Conservation (phyloP, 2,113 vertebrate genomes). For the Gambusia affinis region DNA sequence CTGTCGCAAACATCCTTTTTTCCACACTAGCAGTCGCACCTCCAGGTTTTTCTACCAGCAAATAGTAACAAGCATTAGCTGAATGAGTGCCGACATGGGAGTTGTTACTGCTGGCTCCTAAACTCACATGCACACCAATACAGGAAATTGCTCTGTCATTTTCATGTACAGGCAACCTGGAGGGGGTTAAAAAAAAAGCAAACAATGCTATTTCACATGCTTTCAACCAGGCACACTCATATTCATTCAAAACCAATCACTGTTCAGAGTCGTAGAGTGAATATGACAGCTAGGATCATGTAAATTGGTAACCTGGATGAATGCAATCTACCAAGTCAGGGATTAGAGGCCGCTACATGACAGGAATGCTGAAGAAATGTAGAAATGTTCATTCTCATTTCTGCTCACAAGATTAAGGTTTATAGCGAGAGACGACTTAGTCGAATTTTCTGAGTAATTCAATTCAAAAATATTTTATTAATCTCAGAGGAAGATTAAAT, state of each 20-base stretch:
- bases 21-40: not conserved
- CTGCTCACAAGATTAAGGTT: constrained; percentile 11
- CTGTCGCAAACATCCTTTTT: not conserved
- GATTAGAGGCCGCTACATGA: constrained; percentile 34
- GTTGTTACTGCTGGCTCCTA: constrained; percentile 29
- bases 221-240: constrained; percentile 5
- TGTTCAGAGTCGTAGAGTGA: constrained; percentile 1
- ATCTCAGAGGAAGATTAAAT: no score
- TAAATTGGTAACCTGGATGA: constrained; percentile 58
- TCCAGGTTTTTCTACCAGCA: constrained; percentile 8
- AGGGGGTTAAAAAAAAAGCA: not conserved
- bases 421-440: constrained; percentile 14
- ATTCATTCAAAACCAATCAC: constrained; percentile 32
- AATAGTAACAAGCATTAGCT: constrained; percentile 35
- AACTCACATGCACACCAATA: constrained; percentile 13
- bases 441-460: constrained; percentile 40
- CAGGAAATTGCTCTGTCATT: constrained; percentile 43
- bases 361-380: constrained; percentile 2
- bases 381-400: not conserved
- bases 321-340: constrained; percentile 48
- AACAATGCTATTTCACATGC: not conserved
- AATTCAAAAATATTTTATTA: no score
- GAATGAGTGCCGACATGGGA: constrained; percentile 46
- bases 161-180: not conserved
- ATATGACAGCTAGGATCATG: constrained; percentile 42